Evolutionary conservation across 92 coral and sea anemone species (phyloP), one percentile per base, ranked within the genome.

Genomic region (Scolanthus callimorphus): DNA sequence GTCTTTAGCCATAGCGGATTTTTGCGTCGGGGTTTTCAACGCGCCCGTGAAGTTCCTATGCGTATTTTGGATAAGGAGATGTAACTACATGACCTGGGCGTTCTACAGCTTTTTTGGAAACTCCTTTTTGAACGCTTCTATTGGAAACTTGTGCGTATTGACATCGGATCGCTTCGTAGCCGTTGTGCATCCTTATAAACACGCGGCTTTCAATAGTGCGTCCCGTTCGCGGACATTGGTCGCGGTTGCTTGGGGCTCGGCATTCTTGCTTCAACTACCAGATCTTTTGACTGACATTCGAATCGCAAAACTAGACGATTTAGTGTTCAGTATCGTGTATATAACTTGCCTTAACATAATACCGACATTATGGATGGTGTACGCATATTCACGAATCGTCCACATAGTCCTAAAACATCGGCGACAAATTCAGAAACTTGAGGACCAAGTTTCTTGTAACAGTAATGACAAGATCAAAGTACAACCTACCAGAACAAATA

Each of bases 171-270:
- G 23, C 4, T 46, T 6, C 52, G 22, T 46, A 6, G 52, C 52
- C 52, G 22, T 46, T 46, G 52, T 46, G 8, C 52, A 46, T 46
- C 52, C 52, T 4, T 46, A 10, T 21, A 46, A 46, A 20, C 52
- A 46, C 23, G 19, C 12, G 23, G 23, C 17, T 20, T 34, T 34
- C 6, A 6, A 6, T 6, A 9, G 6, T 4, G 23, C 12, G 23
- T 9, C 11, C 4, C 8, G 11, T 4, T 9, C 52, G 12, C 19
- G 12, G 8, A 21, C 17, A 4, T 19, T 46, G 17, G 4, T 19
- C 4, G 8, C 17, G 17, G 4, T 20, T 10, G 52, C 52, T 4
- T 46, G 52, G 52, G 6, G 4, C 19, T 6, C 17, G 4, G 8
- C 52, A 46, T 10, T 46, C 12, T 4, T 21, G 23, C 23, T 46